Evolutionary conservation across 64 coral and sea anemone genomes (phyloP).

Genomic region (Hydrozoanthus tunicans): DNA sequence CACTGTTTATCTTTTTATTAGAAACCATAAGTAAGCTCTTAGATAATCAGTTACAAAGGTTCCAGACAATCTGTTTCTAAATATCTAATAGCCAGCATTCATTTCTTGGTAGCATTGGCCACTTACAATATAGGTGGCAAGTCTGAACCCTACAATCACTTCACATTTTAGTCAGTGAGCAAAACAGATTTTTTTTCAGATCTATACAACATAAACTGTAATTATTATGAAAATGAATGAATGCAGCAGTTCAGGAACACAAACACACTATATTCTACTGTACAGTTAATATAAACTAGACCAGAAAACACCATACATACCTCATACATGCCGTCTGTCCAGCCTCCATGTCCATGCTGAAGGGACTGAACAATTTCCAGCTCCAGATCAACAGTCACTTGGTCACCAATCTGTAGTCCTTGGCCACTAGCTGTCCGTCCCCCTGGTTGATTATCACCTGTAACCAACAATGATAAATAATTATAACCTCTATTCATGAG

Average conservation of each 20-base stretch:
- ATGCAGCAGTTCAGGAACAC: not conserved
- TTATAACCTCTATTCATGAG: not conserved
- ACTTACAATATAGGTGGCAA: too few relatives aligned
- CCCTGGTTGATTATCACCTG: constrained; percentile 86
- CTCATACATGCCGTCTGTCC: constrained; percentile 99
- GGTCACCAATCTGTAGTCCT: constrained; percentile 93
- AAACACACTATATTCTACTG: too few relatives aligned
- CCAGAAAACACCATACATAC: constrained; percentile 26
- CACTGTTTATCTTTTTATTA: too few relatives aligned
- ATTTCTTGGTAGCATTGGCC: too few relatives aligned
- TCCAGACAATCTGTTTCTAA: not conserved
- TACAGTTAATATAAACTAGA: too few relatives aligned
- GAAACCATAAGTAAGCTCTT: too few relatives aligned
- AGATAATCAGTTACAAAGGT: too few relatives aligned
- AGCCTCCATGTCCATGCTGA: constrained; percentile 96
- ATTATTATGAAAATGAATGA: not conserved
- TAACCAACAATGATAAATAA: not conserved
- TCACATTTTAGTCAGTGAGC: not conserved
- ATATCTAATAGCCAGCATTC: too few relatives aligned
- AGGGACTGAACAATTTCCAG: constrained; percentile 98
- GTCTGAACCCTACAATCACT: too few relatives aligned
- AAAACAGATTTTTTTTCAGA: not conserved
- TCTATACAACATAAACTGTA: not conserved
- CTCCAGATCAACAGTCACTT: constrained; percentile 95
- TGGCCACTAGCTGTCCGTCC: constrained; percentile 55